Evolutionary conservation across 2,797 vertebrate genomes (phyloP).

Genomic region (Lithobates sylvaticus): DNA sequence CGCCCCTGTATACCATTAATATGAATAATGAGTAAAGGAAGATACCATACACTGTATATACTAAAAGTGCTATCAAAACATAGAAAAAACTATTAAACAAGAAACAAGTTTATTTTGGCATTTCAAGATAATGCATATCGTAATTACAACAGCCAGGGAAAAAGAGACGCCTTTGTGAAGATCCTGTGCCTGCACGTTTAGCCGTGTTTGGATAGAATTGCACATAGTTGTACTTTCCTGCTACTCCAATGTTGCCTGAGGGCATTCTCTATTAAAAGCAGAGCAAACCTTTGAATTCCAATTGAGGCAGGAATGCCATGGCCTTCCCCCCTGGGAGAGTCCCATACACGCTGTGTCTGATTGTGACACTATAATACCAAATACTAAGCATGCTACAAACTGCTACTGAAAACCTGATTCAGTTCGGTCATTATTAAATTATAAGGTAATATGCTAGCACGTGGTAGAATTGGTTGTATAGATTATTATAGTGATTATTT

Average conservation of each 20-base stretch:
- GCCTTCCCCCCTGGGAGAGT: neutral
- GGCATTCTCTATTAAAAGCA: neutral
- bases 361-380: neutral
- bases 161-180: neutral
- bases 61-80: too few species aligned
- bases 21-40: too few species aligned
- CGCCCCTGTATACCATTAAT: too few species aligned
- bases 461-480: too few species aligned
- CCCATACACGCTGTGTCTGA: neutral
- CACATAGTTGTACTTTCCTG: neutral
- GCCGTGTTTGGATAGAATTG: neutral
- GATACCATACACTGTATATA: too few species aligned
- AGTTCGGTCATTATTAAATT: too few species aligned
- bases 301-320: neutral
- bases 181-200: conserved; percentile 2
- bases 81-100: too few species aligned
- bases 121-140: too few species aligned
- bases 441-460: too few species aligned
- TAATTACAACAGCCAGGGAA: neutral
- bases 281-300: neutral
- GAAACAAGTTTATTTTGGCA: too few species aligned
- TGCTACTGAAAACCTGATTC: too few species aligned
- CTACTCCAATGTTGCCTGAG: neutral
- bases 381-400: neutral
- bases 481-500: too few species aligned